Percentiles rank a stretch among this genome's conserved stretches.
These are phyloP conservation scores for Artibeus lituratus DNA, from an alignment of 2,797 vertebrate genomes.

Conservation along the genomic window DNA sequence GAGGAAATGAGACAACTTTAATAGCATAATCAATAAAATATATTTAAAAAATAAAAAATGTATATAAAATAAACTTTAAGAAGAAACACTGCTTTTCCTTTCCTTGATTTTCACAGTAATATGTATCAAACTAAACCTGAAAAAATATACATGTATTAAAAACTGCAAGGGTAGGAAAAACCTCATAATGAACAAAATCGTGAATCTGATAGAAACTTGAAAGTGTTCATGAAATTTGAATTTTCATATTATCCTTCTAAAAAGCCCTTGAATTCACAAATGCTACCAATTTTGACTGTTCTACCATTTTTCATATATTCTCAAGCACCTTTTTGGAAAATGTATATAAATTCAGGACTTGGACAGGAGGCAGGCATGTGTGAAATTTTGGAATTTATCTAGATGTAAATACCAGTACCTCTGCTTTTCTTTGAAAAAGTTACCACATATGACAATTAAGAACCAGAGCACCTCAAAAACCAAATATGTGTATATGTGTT, in stretches of 20 bases:
- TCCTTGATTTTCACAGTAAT: not conserved
- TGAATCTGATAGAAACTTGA: not conserved
- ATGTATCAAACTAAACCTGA: not conserved
- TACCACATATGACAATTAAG: not conserved
- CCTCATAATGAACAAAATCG: not conserved
- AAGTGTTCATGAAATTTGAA: not conserved
- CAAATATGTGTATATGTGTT: not conserved
- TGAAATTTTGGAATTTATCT: not conserved
- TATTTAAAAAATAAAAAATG: conserved; percentile 26
- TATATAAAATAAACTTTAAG: not conserved
- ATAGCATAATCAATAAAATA: too few species aligned
- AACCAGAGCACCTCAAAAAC: not conserved
- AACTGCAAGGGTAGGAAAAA: not conserved
- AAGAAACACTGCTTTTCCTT: not conserved
- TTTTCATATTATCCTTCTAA: not conserved
- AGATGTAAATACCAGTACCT: not conserved
- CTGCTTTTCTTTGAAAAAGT: conserved; percentile 3
- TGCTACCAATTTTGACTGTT: not conserved
- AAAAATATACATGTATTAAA: not conserved
- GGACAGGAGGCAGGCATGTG: not conserved
- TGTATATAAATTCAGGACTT: not conserved
- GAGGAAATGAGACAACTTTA: too few species aligned
- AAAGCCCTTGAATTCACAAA: not conserved
- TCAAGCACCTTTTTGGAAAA: not conserved
- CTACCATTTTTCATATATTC: not conserved